Evolutionary conservation across 1,140 invertebrate species (phyloP).

Genomic region (Chironomus tepperi): DNA sequence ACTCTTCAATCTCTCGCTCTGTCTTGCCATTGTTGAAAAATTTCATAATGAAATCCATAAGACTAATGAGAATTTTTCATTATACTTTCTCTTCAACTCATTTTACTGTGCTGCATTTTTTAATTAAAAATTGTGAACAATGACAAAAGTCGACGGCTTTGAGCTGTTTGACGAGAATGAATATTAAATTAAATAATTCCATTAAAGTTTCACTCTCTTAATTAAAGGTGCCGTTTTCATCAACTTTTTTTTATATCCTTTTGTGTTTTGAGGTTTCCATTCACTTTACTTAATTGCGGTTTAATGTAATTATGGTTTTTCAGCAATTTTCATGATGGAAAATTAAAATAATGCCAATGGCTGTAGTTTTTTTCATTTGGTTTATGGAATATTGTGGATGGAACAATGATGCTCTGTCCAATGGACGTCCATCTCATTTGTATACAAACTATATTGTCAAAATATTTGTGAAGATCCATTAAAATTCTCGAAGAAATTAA

Average conservation of each 20-base stretch:
- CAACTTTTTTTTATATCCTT: background rate
- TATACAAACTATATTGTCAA: no score
- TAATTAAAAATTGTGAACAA: conserved; percentile 3
- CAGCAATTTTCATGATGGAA: background rate
- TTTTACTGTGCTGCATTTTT: conserved; percentile 11
- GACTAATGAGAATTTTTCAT: background rate
- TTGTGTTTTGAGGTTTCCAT: background rate
- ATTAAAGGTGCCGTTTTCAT: conserved; percentile 12
- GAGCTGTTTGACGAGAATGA: background rate
- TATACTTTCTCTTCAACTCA: background rate
- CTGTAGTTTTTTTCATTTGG: no score
- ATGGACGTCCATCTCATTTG: no score
- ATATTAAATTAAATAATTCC: conserved; percentile 15
- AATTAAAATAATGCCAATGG: background rate
- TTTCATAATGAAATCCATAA: conserved; percentile 3
- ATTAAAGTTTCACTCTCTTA: conserved; percentile 14
- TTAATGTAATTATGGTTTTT: conserved; percentile 1
- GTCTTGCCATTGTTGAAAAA: background rate
- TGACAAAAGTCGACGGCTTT: background rate
- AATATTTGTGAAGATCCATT: no score
- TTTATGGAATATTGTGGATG: no score
- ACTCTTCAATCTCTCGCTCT: background rate
- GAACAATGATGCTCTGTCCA: no score
- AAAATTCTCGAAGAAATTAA: no score
- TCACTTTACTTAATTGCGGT: background rate